phyloP scores from a whole-genome alignment of 2,888 invertebrate species.

The Torymus texanus region DNA sequence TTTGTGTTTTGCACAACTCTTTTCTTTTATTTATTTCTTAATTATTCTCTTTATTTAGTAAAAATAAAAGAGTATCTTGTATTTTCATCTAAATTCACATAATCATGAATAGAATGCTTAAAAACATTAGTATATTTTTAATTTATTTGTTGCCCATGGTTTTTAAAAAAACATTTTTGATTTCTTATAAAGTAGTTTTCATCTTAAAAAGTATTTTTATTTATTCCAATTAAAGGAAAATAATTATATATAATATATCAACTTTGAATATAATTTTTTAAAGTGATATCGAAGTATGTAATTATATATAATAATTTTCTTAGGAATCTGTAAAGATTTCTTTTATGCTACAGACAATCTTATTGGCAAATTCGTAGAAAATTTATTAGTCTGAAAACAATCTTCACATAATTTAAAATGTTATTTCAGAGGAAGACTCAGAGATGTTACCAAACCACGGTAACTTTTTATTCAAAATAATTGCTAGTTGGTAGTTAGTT shows the following conservation, averaged over 20 bases:
- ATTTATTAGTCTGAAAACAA: slow-evolving; percentile 52
- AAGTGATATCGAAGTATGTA: too few relatives aligned
- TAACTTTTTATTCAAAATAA: slow-evolving; percentile 70
- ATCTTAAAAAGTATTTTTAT: background rate
- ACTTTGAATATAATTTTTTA: slow-evolving; percentile 15
- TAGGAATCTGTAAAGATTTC: slow-evolving; percentile 8
- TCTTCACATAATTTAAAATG: slow-evolving; percentile 64
- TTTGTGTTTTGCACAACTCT: too few relatives aligned
- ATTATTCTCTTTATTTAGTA: too few relatives aligned
- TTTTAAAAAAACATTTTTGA: too few relatives aligned
- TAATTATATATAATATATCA: slow-evolving; percentile 10
- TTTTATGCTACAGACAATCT: background rate
- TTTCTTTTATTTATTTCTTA: too few relatives aligned
- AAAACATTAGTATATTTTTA: too few relatives aligned
- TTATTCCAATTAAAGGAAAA: background rate
- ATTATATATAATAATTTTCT: background rate
- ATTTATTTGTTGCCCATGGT: too few relatives aligned
- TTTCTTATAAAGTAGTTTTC: background rate
- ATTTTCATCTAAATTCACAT: too few relatives aligned
- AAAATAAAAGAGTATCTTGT: too few relatives aligned
- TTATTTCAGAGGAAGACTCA: slow-evolving; percentile 74
- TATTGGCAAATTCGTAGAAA: slow-evolving; percentile 19
- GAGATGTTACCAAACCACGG: slow-evolving; percentile 74
- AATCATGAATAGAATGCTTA: too few relatives aligned
- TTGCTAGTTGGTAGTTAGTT: slow-evolving; percentile 55